Conservation (phyloP, 2,797 vertebrate species). For the Hoplostethus atlanticus region DNA sequence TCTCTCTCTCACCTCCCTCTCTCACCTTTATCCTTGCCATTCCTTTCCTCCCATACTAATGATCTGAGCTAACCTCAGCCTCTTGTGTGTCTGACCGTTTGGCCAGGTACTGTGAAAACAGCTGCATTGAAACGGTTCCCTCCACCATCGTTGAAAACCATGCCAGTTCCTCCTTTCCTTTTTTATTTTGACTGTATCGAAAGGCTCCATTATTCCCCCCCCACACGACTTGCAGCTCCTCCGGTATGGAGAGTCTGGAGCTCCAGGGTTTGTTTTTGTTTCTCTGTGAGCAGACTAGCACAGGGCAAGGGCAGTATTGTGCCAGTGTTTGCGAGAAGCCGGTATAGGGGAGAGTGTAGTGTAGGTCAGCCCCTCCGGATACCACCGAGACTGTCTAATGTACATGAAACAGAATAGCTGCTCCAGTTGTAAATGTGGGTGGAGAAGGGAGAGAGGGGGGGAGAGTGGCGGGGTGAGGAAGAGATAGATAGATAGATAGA, state of each 20-base stretch:
- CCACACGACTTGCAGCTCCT: slow-evolving; percentile 51
- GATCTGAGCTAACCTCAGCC: slow-evolving; percentile 67
- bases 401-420: slow-evolving; percentile 72
- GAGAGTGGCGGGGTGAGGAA: slow-evolving; percentile 55
- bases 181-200: slow-evolving; percentile 72
- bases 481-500: slow-evolving; percentile 9
- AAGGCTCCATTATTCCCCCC: slow-evolving; percentile 70
- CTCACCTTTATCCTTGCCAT: slow-evolving; percentile 33
- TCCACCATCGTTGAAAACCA: slow-evolving; percentile 56
- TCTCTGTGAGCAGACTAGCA: slow-evolving; percentile 72
- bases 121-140: slow-evolving; percentile 72
- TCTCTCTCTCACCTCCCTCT: slow-evolving; percentile 21
- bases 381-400: slow-evolving; percentile 68
- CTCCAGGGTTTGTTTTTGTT: slow-evolving; percentile 73
- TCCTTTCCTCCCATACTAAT: slow-evolving; percentile 46
- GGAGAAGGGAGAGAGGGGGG: slow-evolving; percentile 27
- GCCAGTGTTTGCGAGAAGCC: slow-evolving; percentile 53
- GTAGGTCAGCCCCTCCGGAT: slow-evolving; percentile 66
- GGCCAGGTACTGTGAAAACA: slow-evolving; percentile 80
- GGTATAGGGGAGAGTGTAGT: slow-evolving; percentile 54
- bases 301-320: slow-evolving; percentile 59
- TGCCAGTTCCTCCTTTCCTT: slow-evolving; percentile 47
- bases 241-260: slow-evolving; percentile 53
- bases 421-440: slow-evolving; percentile 66
- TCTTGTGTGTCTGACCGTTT: slow-evolving; percentile 58